These are phyloP conservation scores for Drosophila borborema DNA, from an alignment of 2,888 invertebrate genomes.

Conservation along the genomic window DNA sequence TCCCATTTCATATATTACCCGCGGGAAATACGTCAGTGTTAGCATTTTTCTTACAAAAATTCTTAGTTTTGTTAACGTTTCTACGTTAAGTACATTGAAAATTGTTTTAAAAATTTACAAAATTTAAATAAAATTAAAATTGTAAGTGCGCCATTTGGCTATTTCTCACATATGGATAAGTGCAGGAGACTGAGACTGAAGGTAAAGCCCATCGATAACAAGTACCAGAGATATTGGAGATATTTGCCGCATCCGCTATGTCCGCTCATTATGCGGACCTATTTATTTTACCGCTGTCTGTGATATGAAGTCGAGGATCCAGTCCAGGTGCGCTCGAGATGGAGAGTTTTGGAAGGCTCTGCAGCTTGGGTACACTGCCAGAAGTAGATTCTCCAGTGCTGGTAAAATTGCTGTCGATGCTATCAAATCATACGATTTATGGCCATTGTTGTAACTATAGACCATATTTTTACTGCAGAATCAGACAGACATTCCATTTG, in stretches of 20 bases:
- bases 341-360: slow-evolving; percentile 1
- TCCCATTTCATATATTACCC: background rate
- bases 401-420: background rate
- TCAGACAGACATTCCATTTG: background rate
- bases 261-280: background rate
- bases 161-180: background rate
- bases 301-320: background rate
- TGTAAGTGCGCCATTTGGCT: background rate
- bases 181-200: slow-evolving; percentile 1
- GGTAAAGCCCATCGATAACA: background rate
- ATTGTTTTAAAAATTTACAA: background rate
- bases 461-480: background rate
- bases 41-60: background rate
- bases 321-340: background rate
- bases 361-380: background rate
- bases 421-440: background rate
- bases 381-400: background rate
- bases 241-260: slow-evolving; percentile 1
- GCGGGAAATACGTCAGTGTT: background rate
- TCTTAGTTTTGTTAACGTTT: background rate
- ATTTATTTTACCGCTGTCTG: background rate
- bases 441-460: background rate
- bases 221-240: background rate
- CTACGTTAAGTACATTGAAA: background rate
- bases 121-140: background rate